phyloP scores from a whole-genome alignment of 2,888 invertebrate genomes.

The Gasteruption jaculator region DNA sequence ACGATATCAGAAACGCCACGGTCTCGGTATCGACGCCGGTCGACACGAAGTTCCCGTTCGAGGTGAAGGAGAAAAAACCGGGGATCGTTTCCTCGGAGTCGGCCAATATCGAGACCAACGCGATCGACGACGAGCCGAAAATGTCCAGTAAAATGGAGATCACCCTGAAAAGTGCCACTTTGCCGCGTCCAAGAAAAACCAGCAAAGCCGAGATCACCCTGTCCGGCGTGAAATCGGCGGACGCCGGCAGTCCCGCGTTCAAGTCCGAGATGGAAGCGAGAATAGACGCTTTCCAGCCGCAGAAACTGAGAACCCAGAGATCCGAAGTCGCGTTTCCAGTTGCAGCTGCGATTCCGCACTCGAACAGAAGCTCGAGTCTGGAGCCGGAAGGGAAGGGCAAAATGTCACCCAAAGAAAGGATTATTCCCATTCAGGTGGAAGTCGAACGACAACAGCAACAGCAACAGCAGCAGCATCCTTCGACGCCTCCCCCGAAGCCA shows the following conservation, averaged over 20 bases:
- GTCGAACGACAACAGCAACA: no score
- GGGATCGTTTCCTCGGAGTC: slow-evolving; percentile 11
- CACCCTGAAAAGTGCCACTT: slow-evolving; percentile 63
- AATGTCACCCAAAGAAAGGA: slow-evolving; percentile 57
- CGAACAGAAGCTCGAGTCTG: slow-evolving; percentile 55
- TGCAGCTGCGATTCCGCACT: slow-evolving; percentile 46
- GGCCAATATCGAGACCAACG: slow-evolving; percentile 12
- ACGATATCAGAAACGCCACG: slow-evolving; percentile 47
- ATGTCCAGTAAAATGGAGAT: slow-evolving; percentile 65
- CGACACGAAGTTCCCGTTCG: slow-evolving; percentile 42
- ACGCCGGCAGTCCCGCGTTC: slow-evolving; percentile 32
- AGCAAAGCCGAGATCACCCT: slow-evolving; percentile 63
- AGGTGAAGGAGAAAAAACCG: slow-evolving; percentile 26
- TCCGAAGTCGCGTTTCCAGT: slow-evolving; percentile 60
- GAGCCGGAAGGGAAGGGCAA: slow-evolving; percentile 53
- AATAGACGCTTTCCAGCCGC: slow-evolving; percentile 44
- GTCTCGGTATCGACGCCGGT: slow-evolving; percentile 48
- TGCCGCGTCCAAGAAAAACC: slow-evolving; percentile 61
- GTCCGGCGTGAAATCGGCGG: slow-evolving; percentile 49
- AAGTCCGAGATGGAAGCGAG: slow-evolving; percentile 46
- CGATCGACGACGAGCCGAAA: slow-evolving; percentile 35
- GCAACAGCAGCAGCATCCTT: slow-evolving; percentile 43
- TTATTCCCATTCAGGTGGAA: slow-evolving; percentile 60
- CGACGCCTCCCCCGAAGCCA: slow-evolving; percentile 53
- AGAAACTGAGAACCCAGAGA: slow-evolving; percentile 52